A percentile compares a stretch with the other conserved stretches of the same genome.
Conservation (phyloP, 2,888 invertebrate genomes). For the Iselma pallidipennis region DNA sequence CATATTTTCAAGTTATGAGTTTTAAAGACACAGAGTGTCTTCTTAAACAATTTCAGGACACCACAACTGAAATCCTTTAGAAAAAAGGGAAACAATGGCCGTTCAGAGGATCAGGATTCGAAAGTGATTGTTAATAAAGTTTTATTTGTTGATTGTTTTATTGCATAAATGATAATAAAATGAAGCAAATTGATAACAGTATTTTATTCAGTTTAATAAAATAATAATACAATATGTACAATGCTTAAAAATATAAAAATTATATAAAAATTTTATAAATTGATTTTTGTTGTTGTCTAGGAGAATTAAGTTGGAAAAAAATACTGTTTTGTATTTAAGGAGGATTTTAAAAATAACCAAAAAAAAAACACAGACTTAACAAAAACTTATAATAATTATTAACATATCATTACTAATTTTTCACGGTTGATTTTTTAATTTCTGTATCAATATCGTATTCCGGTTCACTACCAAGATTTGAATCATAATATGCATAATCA, state of each 20-base stretch:
- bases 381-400: constrained; percentile 36
- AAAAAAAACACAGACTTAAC: constrained; percentile 37
- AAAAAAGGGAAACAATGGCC: no score
- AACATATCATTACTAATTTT: constrained; percentile 37
- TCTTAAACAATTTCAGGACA: no score
- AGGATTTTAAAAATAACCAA: constrained; percentile 25
- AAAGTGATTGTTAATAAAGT: no score
- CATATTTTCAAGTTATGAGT: no score
- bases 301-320: constrained; percentile 16
- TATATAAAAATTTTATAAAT: background rate
- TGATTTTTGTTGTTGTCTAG: no score
- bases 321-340: constrained; percentile 29
- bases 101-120: no score
- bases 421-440: constrained; percentile 61
- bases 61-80: no score
- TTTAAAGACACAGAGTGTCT: no score
- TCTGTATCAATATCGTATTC: constrained; percentile 58
- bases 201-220: constrained; percentile 42
- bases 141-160: no score
- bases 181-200: no score
- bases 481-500: constrained; percentile 85
- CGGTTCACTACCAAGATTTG: constrained; percentile 47
- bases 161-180: no score
- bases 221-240: constrained; percentile 47
- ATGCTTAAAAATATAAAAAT: constrained; percentile 36